These are phyloP conservation scores for Antechinus flavipes DNA, from an alignment of 2,113 vertebrate species.

Conservation along the genomic window DNA sequence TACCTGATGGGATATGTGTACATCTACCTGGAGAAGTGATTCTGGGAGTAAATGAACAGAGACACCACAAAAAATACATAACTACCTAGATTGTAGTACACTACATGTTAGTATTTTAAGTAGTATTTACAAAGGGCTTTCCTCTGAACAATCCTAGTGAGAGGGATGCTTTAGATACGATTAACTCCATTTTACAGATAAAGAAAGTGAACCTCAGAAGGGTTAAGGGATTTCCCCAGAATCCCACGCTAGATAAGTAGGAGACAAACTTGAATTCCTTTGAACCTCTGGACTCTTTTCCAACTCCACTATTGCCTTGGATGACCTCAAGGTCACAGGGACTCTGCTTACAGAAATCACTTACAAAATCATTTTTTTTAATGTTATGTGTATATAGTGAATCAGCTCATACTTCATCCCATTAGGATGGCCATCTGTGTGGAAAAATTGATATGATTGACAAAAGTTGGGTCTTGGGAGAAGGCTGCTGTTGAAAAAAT, in stretches of 20 bases:
- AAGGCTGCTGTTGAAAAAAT: neutral
- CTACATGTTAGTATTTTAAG: neutral
- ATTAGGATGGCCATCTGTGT: neutral
- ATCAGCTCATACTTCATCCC: neutral
- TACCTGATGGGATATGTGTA: neutral
- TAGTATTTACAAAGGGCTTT: neutral
- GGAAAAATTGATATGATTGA: neutral
- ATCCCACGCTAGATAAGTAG: too few species aligned
- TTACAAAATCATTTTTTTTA: neutral
- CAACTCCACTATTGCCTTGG: neutral
- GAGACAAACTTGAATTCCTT: neutral
- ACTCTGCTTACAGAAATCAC: neutral
- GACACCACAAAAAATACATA: neutral
- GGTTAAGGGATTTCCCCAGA: neutral
- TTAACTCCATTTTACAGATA: neutral
- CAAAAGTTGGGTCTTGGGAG: neutral
- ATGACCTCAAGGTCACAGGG: neutral
- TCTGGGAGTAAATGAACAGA: neutral
- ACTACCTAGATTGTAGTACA: neutral
- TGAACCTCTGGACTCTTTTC: neutral
- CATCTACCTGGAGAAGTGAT: neutral
- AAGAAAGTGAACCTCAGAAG: neutral
- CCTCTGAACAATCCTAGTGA: neutral
- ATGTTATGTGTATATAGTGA: neutral
- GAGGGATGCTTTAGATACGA: neutral